A percentile compares a stretch with the other conserved stretches of the same genome.
Conservation (phyloP, 2,888 invertebrate species). For the Caenorhabditis becei region DNA sequence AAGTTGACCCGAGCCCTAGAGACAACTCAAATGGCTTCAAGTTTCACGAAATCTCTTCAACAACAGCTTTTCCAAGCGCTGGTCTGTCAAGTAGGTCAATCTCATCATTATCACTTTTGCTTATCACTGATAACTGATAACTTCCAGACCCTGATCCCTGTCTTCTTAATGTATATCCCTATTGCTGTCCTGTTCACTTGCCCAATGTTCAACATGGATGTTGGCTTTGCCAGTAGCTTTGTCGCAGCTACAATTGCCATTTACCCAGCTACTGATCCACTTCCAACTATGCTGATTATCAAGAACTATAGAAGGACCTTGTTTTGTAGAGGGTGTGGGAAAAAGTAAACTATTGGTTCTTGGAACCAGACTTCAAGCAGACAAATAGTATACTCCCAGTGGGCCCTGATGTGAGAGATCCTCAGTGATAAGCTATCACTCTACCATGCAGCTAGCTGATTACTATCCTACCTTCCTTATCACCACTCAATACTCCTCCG, state of each 20-base stretch:
- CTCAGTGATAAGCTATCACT: no score
- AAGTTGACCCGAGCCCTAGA: slow-evolving; percentile 1
- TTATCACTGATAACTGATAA: background rate
- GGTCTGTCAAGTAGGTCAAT: slow-evolving; percentile 2
- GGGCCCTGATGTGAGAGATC: no score
- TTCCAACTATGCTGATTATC: slow-evolving; percentile 16
- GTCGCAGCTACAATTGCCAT: background rate
- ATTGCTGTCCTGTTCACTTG: background rate
- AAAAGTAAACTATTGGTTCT: no score
- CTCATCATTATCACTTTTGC: background rate
- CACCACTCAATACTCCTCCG: background rate
- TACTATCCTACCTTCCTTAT: no score
- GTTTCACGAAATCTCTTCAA: slow-evolving; percentile 9
- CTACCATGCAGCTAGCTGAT: no score
- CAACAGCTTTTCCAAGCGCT: slow-evolving; percentile 34
- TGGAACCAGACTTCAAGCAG: no score
- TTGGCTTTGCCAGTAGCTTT: background rate
- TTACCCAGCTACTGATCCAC: slow-evolving; percentile 7
- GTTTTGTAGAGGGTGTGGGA: background rate
- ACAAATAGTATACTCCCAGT: no score
- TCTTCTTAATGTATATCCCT: slow-evolving; percentile 14
- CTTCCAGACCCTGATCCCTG: slow-evolving; percentile 15
- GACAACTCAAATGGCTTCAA: background rate
- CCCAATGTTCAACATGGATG: slow-evolving; percentile 6
- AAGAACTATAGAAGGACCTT: slow-evolving; percentile 7